Percentiles rank a stretch among this genome's conserved stretches.
Conservation (phyloP, 2,113 vertebrate species). For the Capreolus pygargus region DNA sequence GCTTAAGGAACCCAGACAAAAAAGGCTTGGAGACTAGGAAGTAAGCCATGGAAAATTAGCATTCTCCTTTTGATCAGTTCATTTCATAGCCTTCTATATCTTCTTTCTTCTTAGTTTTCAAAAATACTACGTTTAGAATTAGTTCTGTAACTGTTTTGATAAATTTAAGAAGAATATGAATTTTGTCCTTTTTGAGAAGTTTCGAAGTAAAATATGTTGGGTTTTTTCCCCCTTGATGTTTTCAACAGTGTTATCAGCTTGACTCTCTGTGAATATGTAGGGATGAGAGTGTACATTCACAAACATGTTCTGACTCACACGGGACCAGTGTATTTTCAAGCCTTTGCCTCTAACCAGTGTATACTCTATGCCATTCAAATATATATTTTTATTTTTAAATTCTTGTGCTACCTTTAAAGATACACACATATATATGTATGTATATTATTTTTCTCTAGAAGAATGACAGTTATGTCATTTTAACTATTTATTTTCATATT, state of each 20-base stretch:
- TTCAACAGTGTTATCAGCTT: background rate
- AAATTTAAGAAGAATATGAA: background rate
- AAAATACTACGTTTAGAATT: background rate
- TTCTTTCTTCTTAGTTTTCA: conserved; percentile 13
- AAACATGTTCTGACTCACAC: background rate
- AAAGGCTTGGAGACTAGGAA: background rate
- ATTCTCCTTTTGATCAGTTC: conserved; percentile 32
- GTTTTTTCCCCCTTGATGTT: background rate
- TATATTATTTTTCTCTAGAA: background rate
- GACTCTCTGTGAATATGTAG: background rate
- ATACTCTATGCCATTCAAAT: background rate
- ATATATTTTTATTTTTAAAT: background rate
- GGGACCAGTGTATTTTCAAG: background rate
- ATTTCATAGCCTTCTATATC: background rate
- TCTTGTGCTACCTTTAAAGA: background rate
- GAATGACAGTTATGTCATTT: background rate
- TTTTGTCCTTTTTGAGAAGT: background rate
- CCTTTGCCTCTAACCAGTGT: background rate
- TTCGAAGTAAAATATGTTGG: background rate
- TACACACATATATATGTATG: background rate
- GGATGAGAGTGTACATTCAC: background rate
- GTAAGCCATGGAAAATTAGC: conserved; percentile 8
- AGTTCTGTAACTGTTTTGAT: background rate
- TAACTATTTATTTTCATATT: background rate
- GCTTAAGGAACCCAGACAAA: background rate